A percentile compares a stretch with the other conserved stretches of the same genome.
phyloP scores from a whole-genome alignment of 2,888 invertebrate genomes.

The Drosophila ezoana region DNA sequence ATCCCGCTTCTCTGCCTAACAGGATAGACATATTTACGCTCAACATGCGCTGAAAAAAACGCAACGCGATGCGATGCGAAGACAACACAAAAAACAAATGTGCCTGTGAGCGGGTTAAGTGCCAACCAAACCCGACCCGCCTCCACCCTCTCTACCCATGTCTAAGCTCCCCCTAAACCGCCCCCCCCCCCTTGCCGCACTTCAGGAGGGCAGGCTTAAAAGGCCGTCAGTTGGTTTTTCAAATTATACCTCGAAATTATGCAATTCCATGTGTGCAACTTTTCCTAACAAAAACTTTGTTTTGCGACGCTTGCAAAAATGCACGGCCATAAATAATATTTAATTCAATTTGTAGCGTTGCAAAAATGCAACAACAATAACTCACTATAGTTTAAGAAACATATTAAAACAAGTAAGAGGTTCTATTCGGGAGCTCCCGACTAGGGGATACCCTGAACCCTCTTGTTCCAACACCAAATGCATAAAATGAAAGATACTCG shows the following conservation, averaged over 20 bases:
- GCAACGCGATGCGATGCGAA: slow-evolving; percentile 19
- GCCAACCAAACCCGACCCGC: slow-evolving; percentile 15
- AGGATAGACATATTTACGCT: slow-evolving; percentile 41
- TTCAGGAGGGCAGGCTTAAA: slow-evolving; percentile 25
- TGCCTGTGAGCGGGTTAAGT: slow-evolving; percentile 48
- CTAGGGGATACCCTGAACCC: too few species aligned
- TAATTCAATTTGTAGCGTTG: slow-evolving; percentile 45
- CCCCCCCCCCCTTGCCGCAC: neutral
- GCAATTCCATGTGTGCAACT: slow-evolving; percentile 65
- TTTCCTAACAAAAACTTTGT: slow-evolving; percentile 42
- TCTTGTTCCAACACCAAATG: too few species aligned
- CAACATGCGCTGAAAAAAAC: slow-evolving; percentile 44
- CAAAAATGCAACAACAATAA: slow-evolving; percentile 9
- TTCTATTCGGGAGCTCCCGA: too few species aligned
- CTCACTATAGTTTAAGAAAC: slow-evolving; percentile 19
- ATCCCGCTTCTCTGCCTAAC: neutral
- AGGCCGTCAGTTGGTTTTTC: slow-evolving; percentile 52
- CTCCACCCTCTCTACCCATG: neutral
- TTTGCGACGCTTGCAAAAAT: slow-evolving; percentile 59
- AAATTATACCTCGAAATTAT: slow-evolving; percentile 75
- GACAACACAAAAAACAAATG: slow-evolving; percentile 41
- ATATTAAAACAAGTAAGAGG: too few species aligned
- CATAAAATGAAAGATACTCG: too few species aligned
- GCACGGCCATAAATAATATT: slow-evolving; percentile 67
- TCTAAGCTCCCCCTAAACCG: neutral